Base-by-base conservation (phyloP, 2,797 vertebrate genomes). In the Alfaro cultratus region DNA sequence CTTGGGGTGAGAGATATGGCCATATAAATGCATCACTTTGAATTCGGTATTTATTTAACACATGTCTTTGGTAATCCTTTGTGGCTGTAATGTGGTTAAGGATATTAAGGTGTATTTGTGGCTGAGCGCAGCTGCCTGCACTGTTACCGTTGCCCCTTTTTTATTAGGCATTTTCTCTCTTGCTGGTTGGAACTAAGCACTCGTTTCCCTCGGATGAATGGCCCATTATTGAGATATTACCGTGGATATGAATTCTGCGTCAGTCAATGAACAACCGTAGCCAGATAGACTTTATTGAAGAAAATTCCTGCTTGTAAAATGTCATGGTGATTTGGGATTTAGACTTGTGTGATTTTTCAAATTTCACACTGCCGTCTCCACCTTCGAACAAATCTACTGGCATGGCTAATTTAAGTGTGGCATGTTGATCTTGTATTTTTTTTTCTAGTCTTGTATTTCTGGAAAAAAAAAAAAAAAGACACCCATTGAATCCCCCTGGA, bases 311-410 rank as follows among this genome's bases (percentile, higher is more conserved):
- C 92, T 92, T 93, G 92, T 90, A 87, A 92, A 93, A 93, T 93
- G 92, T 94, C 93, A 95, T 82, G 91, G 89, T 89, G 92, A 94
- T 94, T 94, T 94, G 91, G 89, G 88, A 92, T 93, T 91, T 91
- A 73, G 90, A 84, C 86, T 88, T 81, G 90, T 90, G 91, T 92
- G 89, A 94, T 94, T 89, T 90, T 64, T 77, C 23, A 64, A 84
- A 95, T 96, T 96, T 96, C 93, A 96, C 94, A 91, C 92, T 57
- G 84, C 74, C 68, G 70, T 92, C 91, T 91, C 87, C 90, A 88
- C 86, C 87, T 86, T 83, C 82, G 84, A 89, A 60, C 77, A 51
- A 91, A 83, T 74, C 72, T 41, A 8, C 79, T 8, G 67, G 75
- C 85, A 75, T 87, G 94, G 91, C 92, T 92, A 91, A 94, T 91